Conservation (phyloP, 2,113 vertebrate genomes). For the Anas platyrhynchos region DNA sequence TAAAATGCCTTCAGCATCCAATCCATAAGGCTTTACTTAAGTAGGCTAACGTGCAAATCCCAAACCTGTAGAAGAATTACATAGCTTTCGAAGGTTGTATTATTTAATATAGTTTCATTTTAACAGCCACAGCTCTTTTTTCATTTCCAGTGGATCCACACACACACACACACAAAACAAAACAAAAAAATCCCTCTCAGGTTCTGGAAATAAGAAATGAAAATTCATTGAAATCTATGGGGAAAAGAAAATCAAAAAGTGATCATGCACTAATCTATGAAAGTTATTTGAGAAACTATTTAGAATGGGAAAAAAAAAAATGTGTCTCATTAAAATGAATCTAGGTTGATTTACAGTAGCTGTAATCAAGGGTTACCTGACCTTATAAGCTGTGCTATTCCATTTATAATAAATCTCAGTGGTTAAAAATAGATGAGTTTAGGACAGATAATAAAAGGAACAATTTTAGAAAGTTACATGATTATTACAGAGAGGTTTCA, state of each 20-base stretch:
- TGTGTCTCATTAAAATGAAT: slow-evolving; percentile 66
- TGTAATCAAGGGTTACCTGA: slow-evolving; percentile 67
- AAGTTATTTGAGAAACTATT: not conserved
- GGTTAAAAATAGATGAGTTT: slow-evolving; percentile 74
- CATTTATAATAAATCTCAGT: slow-evolving; percentile 67
- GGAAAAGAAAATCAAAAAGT: not conserved
- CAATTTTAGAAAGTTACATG: slow-evolving; percentile 44
- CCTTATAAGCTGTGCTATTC: slow-evolving; percentile 65
- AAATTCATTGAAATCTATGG: not conserved
- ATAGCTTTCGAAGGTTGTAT: not conserved
- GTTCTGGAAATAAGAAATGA: not conserved
- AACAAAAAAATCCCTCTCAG: not conserved
- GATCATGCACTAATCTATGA: not conserved
- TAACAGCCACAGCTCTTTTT: not conserved
- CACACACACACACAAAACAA: not conserved
- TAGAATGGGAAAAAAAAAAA: not conserved
- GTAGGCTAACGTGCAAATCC: accelerated
- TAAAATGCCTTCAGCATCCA: not conserved
- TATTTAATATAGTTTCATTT: not conserved
- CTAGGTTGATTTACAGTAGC: slow-evolving; percentile 67
- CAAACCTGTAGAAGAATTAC: not conserved
- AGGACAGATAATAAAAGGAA: slow-evolving; percentile 65
- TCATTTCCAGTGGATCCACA: not conserved
- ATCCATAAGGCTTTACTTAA: not conserved
- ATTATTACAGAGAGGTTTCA: slow-evolving; percentile 48